These are phyloP conservation scores for Solenopsis fugax DNA, from an alignment of 1,140 invertebrate species.

Conservation along the genomic window DNA sequence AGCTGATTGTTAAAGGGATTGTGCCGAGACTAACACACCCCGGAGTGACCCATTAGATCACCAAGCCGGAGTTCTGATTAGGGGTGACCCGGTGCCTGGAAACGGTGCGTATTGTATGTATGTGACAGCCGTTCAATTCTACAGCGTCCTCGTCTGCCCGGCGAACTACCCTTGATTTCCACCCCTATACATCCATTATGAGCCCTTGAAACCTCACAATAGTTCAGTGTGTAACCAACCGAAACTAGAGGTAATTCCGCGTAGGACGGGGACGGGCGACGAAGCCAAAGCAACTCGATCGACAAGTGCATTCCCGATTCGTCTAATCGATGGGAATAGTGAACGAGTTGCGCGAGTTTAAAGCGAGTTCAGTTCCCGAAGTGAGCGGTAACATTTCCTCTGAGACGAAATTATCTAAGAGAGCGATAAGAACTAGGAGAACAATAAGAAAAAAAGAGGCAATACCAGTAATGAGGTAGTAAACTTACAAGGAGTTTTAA, in stretches of 20 bases:
- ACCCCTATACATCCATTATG: constrained; percentile 65
- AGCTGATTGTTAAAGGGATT: constrained; percentile 33
- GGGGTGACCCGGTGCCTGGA: constrained; percentile 64
- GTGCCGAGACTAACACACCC: constrained; percentile 10
- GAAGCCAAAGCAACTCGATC: constrained; percentile 80
- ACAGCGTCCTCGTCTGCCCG: constrained; percentile 27
- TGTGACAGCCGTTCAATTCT: constrained; percentile 49
- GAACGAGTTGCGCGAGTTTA: constrained; percentile 12
- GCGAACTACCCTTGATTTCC: constrained; percentile 57
- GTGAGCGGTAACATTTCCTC: constrained; percentile 30
- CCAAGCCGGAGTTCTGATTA: constrained; percentile 70
- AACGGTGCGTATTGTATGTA: constrained; percentile 67
- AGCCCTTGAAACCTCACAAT: constrained; percentile 80
- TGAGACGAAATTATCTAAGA: background rate
- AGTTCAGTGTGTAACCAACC: constrained; percentile 73
- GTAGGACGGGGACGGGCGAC: constrained; percentile 67
- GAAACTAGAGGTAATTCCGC: constrained; percentile 77
- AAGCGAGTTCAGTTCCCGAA: constrained; percentile 12
- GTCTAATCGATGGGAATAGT: constrained; percentile 41
- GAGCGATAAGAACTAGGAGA: background rate
- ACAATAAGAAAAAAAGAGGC: background rate
- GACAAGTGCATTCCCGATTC: constrained; percentile 65
- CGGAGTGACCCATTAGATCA: constrained; percentile 49
- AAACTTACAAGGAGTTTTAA: background rate
- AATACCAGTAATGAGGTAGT: background rate